Evolutionary conservation across 2,113 vertebrate genomes (phyloP), one percentile per base, ranked within the genome.

Genomic region (Chionomys nivalis): DNA sequence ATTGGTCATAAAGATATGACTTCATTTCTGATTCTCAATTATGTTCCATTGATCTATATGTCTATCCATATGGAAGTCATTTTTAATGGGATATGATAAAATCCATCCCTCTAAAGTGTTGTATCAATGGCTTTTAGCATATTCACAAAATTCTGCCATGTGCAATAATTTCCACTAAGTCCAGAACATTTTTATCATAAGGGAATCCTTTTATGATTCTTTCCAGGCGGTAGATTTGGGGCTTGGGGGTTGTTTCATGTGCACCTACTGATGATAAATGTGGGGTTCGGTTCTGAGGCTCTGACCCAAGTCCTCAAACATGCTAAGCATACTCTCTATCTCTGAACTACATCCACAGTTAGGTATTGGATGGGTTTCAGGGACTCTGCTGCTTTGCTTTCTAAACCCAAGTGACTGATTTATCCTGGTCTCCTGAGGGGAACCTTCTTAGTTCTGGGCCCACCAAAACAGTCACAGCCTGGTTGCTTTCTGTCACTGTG

Each of bases 81-180:
- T 95, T 95, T 96, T 68, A 76, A 76, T 63, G 17, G 76, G 19
- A 63, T 82, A 65, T 76, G 91, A 86, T 85, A 91, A 78, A 93
- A 93, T 78, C 58, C 21, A 82, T 33, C 63, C 47, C 49, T 91
- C 75, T 78, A 78, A 79, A 73, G 13, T 88, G 12, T 39, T 7
- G 9, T 42, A 65, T 44, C 33, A 52, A 75, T 81, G 28, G 33
- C 70, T 83, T 93, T 93, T 94, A 86, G 10, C 31, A 47, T 66
- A 82, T 61, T 94, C 33, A 95, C 17, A 91, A 91, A 93, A 93
- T 81, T 52, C 7, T 81, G 14, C 33, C 52, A 44, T 14, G 16
- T 82, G 28, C 23, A 91, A 61, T 52, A 55, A 81, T 91, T 42
- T 70, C 55, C 33, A 36, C 58, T 65, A 19, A 78, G 66, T 91